Conservation (phyloP, 2,888 invertebrate species). For the Andrena bucephala region DNA sequence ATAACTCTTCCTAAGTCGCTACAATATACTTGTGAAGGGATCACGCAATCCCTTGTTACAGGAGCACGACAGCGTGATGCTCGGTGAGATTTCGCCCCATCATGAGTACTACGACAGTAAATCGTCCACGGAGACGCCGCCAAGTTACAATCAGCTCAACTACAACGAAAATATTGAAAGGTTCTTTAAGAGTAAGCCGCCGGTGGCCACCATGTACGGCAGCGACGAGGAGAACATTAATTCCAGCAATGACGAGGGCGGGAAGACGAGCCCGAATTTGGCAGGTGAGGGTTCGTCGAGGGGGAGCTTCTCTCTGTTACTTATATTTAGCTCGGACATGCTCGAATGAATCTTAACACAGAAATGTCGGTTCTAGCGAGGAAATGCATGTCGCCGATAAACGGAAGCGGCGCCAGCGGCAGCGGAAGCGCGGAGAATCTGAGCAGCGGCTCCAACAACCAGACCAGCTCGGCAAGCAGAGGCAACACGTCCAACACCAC, state of each 20-base stretch:
- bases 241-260: slow-evolving; percentile 75
- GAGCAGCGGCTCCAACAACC: slow-evolving; percentile 87
- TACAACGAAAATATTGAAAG: slow-evolving; percentile 93
- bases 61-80: slow-evolving; percentile 93
- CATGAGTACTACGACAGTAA: slow-evolving; percentile 92
- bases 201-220: slow-evolving; percentile 68
- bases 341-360: neutral
- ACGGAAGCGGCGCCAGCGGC: slow-evolving; percentile 87
- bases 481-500: slow-evolving; percentile 85
- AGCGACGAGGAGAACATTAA: slow-evolving; percentile 79
- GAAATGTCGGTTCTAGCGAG: slow-evolving; percentile 72
- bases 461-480: slow-evolving; percentile 85
- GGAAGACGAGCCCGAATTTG: slow-evolving; percentile 71
- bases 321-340: neutral
- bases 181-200: slow-evolving; percentile 84
- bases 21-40: slow-evolving; percentile 82
- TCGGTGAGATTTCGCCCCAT: slow-evolving; percentile 94
- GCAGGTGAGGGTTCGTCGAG: slow-evolving; percentile 50
- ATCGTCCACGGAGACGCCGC: slow-evolving; percentile 92
- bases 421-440: slow-evolving; percentile 88
- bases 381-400: slow-evolving; percentile 85
- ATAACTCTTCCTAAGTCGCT: slow-evolving; percentile 70
- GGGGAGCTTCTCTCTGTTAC: neutral
- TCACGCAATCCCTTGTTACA: slow-evolving; percentile 85
- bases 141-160: slow-evolving; percentile 94